Conservation (phyloP, 2,797 vertebrate genomes). For the Anableps anableps region DNA sequence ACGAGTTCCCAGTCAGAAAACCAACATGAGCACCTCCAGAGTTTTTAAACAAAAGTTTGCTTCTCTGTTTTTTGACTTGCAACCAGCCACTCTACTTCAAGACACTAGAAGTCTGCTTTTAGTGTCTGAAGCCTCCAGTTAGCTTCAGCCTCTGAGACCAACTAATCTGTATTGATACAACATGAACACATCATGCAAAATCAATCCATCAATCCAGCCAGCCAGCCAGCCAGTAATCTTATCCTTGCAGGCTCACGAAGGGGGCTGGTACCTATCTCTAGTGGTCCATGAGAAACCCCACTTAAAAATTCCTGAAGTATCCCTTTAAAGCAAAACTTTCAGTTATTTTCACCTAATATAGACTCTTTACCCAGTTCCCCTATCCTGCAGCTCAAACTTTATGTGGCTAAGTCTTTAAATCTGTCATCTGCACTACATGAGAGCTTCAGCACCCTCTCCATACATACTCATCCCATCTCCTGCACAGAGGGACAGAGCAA, state of each 20-base stretch:
- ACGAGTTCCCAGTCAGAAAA: not conserved
- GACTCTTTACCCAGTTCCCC: not conserved
- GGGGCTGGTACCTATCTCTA: too few species aligned
- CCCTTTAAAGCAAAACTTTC: not conserved
- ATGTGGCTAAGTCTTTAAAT: slow-evolving; percentile 28
- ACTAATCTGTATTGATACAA: not conserved
- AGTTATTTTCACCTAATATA: not conserved
- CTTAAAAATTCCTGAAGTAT: not conserved
- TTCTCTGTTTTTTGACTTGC: not conserved
- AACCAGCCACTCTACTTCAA: not conserved
- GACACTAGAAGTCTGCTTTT: too few species aligned
- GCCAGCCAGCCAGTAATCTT: too few species aligned
- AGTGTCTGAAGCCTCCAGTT: not conserved
- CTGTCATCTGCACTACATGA: slow-evolving; percentile 18
- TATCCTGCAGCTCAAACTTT: slow-evolving; percentile 6
- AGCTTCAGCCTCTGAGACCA: not conserved
- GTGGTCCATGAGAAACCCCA: not conserved
- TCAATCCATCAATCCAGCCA: too few species aligned
- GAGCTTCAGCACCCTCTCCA: slow-evolving; percentile 27
- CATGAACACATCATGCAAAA: not conserved
- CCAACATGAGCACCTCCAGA: not conserved
- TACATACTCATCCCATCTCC: slow-evolving; percentile 38
- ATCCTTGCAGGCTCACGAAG: too few species aligned
- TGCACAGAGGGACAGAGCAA: slow-evolving; percentile 29
- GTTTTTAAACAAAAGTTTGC: not conserved